Evolutionary conservation across 2,888 invertebrate genomes (phyloP).

Genomic region (Eupithecia subumbrata): DNA sequence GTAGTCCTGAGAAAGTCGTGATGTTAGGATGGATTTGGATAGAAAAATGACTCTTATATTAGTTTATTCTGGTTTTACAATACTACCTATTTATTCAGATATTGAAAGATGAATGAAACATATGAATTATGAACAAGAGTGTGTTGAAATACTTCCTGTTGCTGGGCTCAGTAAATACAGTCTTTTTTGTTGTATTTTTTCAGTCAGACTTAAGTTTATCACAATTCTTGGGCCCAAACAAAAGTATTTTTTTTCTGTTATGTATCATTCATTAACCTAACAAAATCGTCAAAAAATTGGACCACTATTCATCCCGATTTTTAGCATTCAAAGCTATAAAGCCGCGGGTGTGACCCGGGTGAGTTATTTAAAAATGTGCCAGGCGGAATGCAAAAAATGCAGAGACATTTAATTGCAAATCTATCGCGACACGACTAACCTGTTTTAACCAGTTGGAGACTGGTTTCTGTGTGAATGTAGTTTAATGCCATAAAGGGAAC

Average conservation of each 20-base stretch:
- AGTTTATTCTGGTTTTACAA: no score
- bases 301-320: not conserved
- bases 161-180: not conserved
- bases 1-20: conserved; percentile 73
- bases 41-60: not conserved
- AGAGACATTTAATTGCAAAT: conserved; percentile 3
- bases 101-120: no score
- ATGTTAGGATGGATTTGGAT: not conserved
- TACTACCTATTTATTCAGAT: no score
- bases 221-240: not conserved
- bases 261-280: not conserved
- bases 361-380: not conserved
- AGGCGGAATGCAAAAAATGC: not conserved
- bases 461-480: conserved; percentile 9
- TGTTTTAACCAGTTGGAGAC: not conserved
- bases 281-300: not conserved
- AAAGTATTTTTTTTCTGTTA: not conserved
- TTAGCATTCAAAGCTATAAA: not conserved
- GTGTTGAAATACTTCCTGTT: not conserved
- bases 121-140: not conserved
- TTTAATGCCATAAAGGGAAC: conserved; percentile 13
- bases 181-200: not conserved
- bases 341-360: not conserved
- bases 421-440: not conserved
- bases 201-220: not conserved